Evolutionary conservation across 1,140 invertebrate species (phyloP), one percentile per base, ranked within the genome.

Genomic region (Sesamia nonagrioides): DNA sequence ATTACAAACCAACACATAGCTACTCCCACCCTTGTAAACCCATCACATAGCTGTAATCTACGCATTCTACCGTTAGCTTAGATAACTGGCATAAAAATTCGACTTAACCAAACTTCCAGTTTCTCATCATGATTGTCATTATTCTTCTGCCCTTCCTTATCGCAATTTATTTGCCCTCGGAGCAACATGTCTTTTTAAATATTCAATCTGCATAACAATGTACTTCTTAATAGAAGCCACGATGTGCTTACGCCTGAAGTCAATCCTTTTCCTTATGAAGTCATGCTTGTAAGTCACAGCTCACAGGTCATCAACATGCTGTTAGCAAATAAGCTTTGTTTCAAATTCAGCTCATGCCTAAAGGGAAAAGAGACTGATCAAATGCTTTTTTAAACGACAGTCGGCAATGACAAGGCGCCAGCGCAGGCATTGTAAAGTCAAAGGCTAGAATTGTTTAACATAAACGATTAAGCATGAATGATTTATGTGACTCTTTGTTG

Each of bases 311-410:
- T 68, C 63, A 6, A 48, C 35, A 50, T 69, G 42, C 66, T n/a
- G 66, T 48, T 15, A 13, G 42, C 13, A 48, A n/a, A 45, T 21
- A 33, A 18, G 37, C 56, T 60, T 40, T 61, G 13, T 63, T 50
- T 50, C 0, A 7, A 33, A 69, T 69, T 69, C 66, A 11, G 5
- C 13, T 69, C 66, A 69, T 50, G 66, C 4, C 40, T 69, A 17
- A 69, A 69, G 66, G 66, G 42, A 69, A 56, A 69, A 69, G 66
- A 69, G 66, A 45, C 11, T 48, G 40, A 69, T 69, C 42, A n/a
- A 69, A 69, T 69, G 42, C 27, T 48, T 69, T 69, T 69, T 48
- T 69, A 69, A 45, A 69, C 21, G 37, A 42, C 42, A 9, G 18
- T 21, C 66, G 15, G 18, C 40, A 50, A 69, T 15, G 66, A 50